These are phyloP conservation scores for Megalops cyprinoides DNA, from an alignment of 2,797 vertebrate genomes.

Conservation along the genomic window DNA sequence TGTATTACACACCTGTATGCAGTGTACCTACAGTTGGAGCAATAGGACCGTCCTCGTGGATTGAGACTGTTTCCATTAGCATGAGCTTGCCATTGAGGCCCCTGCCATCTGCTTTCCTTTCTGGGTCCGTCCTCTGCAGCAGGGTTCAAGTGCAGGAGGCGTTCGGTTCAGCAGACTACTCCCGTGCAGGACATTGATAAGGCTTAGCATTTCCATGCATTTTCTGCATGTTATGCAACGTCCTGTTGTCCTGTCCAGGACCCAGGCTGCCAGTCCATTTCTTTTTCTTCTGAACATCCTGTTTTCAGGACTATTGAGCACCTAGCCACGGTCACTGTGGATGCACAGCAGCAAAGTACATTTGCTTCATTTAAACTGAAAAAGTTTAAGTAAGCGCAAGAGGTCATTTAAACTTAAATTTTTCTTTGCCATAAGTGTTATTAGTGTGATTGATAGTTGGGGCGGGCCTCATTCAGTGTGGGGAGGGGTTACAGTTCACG, in stretches of 20 bases:
- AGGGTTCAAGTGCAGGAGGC: neutral
- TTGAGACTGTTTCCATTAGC: neutral
- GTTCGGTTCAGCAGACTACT: slow-evolving; percentile 36
- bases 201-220: slow-evolving; percentile 57
- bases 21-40: too few relatives aligned
- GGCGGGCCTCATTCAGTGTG: neutral
- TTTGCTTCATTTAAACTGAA: too few relatives aligned
- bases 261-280: slow-evolving; percentile 52
- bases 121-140: neutral
- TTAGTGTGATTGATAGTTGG: neutral
- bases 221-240: slow-evolving; percentile 59
- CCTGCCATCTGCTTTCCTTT: neutral
- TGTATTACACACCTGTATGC: too few relatives aligned
- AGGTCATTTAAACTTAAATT: neutral
- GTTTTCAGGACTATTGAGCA: slow-evolving; percentile 66
- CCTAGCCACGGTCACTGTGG: too few relatives aligned
- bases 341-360: too few relatives aligned
- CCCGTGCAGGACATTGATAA: slow-evolving; percentile 55
- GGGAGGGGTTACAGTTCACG: neutral
- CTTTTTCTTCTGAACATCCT: slow-evolving; percentile 68
- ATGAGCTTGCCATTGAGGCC: neutral
- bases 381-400: too few relatives aligned
- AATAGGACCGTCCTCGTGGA: neutral
- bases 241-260: slow-evolving; percentile 64
- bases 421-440: too few relatives aligned